Evolutionary conservation across 2,797 vertebrate species (phyloP).

Genomic region (Limnodromus scolopaceus): DNA sequence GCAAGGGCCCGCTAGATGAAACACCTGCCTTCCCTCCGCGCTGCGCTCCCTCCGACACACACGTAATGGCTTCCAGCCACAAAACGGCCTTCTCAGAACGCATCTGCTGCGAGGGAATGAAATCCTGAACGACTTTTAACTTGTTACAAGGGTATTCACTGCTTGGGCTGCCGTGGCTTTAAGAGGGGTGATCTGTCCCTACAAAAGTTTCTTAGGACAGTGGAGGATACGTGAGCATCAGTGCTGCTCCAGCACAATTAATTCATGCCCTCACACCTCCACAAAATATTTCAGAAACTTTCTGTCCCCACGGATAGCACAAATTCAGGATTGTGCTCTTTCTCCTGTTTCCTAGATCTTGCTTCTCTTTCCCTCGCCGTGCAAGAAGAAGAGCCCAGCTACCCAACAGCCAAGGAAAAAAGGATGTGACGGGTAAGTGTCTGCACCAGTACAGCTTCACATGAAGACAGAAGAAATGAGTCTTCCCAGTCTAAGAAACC

Average conservation of each 20-base stretch:
- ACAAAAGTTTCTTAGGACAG: not conserved
- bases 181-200: not conserved
- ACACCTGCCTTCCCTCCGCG: slow-evolving; percentile 17
- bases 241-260: not conserved
- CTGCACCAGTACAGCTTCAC: not conserved
- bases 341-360: not conserved
- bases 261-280: not conserved
- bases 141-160: not conserved
- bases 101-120: not conserved
- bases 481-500: not conserved
- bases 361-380: not conserved
- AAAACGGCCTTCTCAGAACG: not conserved
- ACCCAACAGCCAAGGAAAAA: not conserved
- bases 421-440: not conserved
- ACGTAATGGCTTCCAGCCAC: slow-evolving; percentile 21
- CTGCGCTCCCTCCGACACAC: not conserved
- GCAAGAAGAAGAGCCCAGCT: not conserved
- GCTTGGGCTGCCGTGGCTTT: not conserved
- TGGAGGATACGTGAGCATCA: not conserved
- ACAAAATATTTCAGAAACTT: not conserved
- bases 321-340: not conserved
- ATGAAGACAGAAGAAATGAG: not conserved
- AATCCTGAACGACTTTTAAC: not conserved
- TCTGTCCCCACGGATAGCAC: not conserved
- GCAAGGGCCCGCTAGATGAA: slow-evolving; percentile 2